phyloP scores from a whole-genome alignment of 2,888 invertebrate species.

The Microplitis deprimator region DNA sequence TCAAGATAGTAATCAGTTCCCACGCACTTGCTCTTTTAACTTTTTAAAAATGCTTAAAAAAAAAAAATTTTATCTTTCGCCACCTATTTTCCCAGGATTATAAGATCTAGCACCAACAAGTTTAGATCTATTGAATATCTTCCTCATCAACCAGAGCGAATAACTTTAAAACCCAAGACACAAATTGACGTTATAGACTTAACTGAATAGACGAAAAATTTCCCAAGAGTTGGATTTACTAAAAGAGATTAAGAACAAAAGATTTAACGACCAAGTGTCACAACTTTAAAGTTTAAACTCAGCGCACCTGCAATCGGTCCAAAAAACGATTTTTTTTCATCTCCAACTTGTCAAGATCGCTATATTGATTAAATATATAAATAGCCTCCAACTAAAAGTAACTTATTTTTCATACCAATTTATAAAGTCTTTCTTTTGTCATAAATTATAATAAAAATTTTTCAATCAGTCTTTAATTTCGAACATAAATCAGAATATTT shows the following conservation, averaged over 20 bases:
- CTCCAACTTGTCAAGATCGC: not conserved
- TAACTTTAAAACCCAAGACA: not conserved
- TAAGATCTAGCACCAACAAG: not conserved
- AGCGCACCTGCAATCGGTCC: not conserved
- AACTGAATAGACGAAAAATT: not conserved
- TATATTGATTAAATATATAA: not conserved
- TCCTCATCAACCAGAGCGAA: not conserved
- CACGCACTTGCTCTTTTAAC: conserved; percentile 1
- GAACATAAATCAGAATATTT: conserved; percentile 42
- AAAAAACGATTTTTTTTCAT: not conserved
- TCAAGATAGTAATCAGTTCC: conserved; percentile 7
- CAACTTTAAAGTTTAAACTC: not conserved
- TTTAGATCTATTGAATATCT: not conserved
- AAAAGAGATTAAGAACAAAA: conserved; percentile 13
- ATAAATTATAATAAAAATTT: not conserved
- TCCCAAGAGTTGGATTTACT: conserved; percentile 8
- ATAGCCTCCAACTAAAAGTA: not conserved
- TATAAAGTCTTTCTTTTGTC: conserved; percentile 18
- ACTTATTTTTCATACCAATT: not conserved
- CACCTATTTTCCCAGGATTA: not conserved
- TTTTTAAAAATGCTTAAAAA: not conserved
- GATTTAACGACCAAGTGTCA: conserved; percentile 11
- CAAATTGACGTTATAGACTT: not conserved
- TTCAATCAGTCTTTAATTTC: not conserved
- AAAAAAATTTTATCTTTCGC: not conserved